These are phyloP conservation scores for Chironomus tentans DNA, from an alignment of 2,888 invertebrate genomes.

Conservation along the genomic window DNA sequence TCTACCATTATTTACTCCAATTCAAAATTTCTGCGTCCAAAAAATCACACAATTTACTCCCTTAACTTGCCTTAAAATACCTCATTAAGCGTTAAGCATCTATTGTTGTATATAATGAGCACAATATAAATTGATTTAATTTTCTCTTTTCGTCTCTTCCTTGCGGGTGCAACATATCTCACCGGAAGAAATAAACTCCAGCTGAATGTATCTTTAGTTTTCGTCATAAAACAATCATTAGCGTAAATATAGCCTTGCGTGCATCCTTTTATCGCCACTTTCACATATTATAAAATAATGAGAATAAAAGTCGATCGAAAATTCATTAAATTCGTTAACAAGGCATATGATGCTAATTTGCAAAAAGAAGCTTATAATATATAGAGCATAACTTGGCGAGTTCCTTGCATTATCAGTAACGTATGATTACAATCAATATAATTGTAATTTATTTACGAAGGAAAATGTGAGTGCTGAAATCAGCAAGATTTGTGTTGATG, in stretches of 20 bases:
- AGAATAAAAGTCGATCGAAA: neutral
- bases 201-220: neutral
- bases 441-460: constrained; percentile 2
- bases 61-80: too few relatives aligned
- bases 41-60: too few relatives aligned
- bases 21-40: too few relatives aligned
- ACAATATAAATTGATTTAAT: neutral
- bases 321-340: neutral
- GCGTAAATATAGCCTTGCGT: constrained; percentile 17
- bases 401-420: neutral
- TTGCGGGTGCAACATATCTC: neutral
- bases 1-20: too few relatives aligned
- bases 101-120: neutral
- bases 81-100: too few relatives aligned
- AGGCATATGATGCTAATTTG: neutral
- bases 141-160: neutral
- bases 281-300: neutral
- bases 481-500: too few relatives aligned
- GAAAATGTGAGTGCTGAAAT: too few relatives aligned
- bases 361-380: neutral
- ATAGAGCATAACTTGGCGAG: constrained; percentile 1
- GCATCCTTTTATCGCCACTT: constrained; percentile 9
- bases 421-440: constrained; percentile 13
- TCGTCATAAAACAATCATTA: constrained; percentile 12
- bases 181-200: neutral